Evolutionary conservation across 2,797 vertebrate species (phyloP).

Genomic region (Diplodus puntazzo): DNA sequence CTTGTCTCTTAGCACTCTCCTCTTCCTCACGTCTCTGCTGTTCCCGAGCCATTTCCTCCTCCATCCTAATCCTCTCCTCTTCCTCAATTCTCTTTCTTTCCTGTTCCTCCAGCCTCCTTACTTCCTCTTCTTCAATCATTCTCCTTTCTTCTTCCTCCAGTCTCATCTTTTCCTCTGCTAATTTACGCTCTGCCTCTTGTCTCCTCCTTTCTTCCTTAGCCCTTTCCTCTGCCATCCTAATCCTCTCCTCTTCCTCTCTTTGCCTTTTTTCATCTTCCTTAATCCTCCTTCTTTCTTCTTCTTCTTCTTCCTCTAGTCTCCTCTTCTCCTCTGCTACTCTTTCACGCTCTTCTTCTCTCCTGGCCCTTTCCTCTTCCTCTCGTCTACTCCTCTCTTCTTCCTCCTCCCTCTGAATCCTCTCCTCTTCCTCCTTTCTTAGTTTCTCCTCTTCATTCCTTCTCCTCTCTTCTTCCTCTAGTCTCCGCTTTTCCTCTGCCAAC

Average conservation of each 20-base stretch:
- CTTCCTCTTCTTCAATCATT: not conserved
- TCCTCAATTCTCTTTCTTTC: not conserved
- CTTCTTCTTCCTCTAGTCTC: not conserved
- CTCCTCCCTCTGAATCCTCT: not conserved
- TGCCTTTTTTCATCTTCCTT: slow-evolving; percentile 11
- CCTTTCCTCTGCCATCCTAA: not conserved
- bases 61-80: no score
- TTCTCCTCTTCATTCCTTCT: not conserved
- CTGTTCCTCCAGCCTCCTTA: not conserved
- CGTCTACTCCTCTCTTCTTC: not conserved
- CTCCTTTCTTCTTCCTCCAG: slow-evolving; percentile 17
- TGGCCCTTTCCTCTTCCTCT: slow-evolving; percentile 4
- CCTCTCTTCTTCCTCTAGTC: not conserved
- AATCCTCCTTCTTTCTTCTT: not conserved
- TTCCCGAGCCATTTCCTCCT: no score
- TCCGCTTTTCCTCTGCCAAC: not conserved
- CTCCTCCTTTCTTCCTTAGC: not conserved
- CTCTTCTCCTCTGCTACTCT: slow-evolving; percentile 5
- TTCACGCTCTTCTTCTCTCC: not conserved
- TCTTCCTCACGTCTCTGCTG: no score
- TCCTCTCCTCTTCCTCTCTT: not conserved
- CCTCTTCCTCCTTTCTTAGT: not conserved
- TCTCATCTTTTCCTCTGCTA: slow-evolving; percentile 21
- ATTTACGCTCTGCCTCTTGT: slow-evolving; percentile 8
- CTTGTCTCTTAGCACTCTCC: no score